Conservation (phyloP, 1,140 invertebrate genomes). For the Bathynomus jamesi region DNA sequence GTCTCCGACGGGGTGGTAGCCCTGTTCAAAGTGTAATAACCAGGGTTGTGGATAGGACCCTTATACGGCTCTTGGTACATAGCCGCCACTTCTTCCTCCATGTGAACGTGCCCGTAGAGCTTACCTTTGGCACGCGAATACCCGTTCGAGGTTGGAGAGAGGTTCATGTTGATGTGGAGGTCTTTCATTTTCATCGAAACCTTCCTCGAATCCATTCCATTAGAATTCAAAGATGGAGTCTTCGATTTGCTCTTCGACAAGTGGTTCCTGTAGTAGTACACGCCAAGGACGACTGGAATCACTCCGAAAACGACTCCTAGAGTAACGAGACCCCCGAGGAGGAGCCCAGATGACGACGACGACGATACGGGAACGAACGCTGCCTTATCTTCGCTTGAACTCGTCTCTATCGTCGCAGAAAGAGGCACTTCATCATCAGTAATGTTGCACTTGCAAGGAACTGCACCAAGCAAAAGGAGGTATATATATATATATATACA, state of each 20-base stretch:
- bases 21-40: conserved; percentile 39
- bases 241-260: conserved; percentile 8
- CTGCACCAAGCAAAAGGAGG: conserved; percentile 6
- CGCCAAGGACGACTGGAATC: conserved; percentile 18
- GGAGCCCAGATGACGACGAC: conserved; percentile 6
- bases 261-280: conserved; percentile 21
- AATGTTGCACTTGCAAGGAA: conserved; percentile 25
- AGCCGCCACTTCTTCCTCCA: conserved; percentile 47
- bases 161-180: conserved; percentile 40
- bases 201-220: conserved; percentile 10
- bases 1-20: conserved; percentile 51
- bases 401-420: not conserved
- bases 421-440: not conserved
- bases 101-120: conserved; percentile 50
- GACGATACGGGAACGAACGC: not conserved
- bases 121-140: conserved; percentile 48
- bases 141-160: conserved; percentile 14
- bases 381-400: not conserved
- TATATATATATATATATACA: too few species aligned
- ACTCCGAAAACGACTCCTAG: conserved; percentile 21
- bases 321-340: conserved; percentile 18
- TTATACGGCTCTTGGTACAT: conserved; percentile 43
- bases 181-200: conserved; percentile 42
- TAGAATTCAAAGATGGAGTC: not conserved
- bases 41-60: conserved; percentile 33